Base-by-base conservation (phyloP, 53 echinoderm and acorn worm genomes). In the Holothuria leucospilota region DNA sequence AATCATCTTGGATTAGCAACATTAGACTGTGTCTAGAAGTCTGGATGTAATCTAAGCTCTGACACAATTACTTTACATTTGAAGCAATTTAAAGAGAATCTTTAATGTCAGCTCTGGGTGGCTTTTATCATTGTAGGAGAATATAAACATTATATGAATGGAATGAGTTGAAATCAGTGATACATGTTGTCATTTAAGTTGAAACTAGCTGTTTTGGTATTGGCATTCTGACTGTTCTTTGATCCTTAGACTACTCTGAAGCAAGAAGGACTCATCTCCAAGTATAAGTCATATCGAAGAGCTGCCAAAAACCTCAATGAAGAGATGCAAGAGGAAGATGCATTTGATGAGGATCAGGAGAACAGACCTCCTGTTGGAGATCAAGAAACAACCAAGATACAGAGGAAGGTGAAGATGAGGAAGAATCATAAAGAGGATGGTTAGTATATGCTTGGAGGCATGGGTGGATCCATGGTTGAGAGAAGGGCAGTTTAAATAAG, bases 201-300 rank as follows among this genome's bases (percentile, higher is more conserved):
- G 56, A 56, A 15, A 18, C 15, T 16, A 18, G 15, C 18, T 4
- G 18, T 0, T 56, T 10, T 56, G 56, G 15, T 18, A 16, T 56
- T 56, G 18, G 56, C 56, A 56, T 56, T 56, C 6, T 16, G 16
- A 56, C 4, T 56, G 1, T 80, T 20, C 40, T 59, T 58, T 9
- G 52, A 60, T 80, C 13, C 27, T n/a, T 29, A 96, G 99, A 88
- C 93, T 26, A 99, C 99, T 13, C 46, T 99, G 61, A 91, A 90
- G 67, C 99, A 99, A 67, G 99, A 99, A 79, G 99, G 99, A 40
- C 80, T 95, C 20, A 90, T 99, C 29, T 86, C 85, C 51, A 92
- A 87, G 62, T 90, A 89, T 85, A 93, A 82, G 80, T 73, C 92
- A 67, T 88, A 88, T 59, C 81, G 94, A 62, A 85, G 86, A 60